These are phyloP conservation scores for Cryptus viduatorius DNA, from an alignment of 2,888 invertebrate genomes.

Conservation along the genomic window DNA sequence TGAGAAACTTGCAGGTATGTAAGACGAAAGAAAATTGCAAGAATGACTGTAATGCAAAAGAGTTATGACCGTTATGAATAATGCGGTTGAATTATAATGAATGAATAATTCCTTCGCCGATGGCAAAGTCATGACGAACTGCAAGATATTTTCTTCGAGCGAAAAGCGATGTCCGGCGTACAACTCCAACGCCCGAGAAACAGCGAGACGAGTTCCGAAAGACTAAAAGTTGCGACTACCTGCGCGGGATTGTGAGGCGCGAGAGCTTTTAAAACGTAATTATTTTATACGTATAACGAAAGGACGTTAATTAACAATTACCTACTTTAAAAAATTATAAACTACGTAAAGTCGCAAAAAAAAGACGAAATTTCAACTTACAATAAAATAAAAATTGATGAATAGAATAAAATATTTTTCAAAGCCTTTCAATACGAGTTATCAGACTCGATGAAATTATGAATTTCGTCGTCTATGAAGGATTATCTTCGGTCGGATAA, in stretches of 20 bases:
- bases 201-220: conserved; percentile 3
- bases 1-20: background rate
- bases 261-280: background rate
- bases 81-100: conserved; percentile 29
- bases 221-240: background rate
- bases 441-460: no score
- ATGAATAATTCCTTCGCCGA: conserved; percentile 41
- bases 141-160: background rate
- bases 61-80: conserved; percentile 49
- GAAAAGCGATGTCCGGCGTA: conserved; percentile 11
- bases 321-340: no score
- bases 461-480: no score
- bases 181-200: background rate
- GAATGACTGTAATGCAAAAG: background rate
- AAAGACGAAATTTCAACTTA: no score
- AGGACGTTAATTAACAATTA: background rate
- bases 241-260: no score
- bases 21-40: conserved; percentile 5
- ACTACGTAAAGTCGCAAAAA: no score
- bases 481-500: no score
- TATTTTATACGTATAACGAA: background rate
- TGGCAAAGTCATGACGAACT: conserved; percentile 2
- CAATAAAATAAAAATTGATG: no score
- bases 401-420: no score
- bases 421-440: no score